Conservation (phyloP, 2,797 vertebrate genomes). For the Falco novaeseelandiae region DNA sequence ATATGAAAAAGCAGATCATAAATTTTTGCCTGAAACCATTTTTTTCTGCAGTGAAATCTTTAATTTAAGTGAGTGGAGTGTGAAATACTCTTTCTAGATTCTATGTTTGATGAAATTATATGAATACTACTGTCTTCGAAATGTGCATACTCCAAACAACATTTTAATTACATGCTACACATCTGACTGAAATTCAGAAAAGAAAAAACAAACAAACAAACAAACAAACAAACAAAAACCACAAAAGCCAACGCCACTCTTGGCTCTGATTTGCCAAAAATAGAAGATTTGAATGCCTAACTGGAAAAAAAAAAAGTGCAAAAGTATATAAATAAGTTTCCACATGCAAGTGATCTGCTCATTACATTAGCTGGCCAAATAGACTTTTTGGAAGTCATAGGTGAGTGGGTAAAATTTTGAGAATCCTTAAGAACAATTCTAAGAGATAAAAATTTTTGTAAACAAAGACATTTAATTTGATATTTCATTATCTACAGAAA, state of each 20-base stretch:
- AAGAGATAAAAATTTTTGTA: neutral
- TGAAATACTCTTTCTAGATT: slow-evolving; percentile 23
- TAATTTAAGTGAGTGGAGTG: slow-evolving; percentile 37
- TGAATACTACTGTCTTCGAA: neutral
- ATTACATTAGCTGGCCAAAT: neutral
- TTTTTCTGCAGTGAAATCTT: neutral
- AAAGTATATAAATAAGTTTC: neutral
- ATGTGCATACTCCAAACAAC: neutral
- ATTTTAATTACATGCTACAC: neutral
- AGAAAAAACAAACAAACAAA: neutral
- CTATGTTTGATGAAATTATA: neutral
- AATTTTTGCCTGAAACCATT: slow-evolving; percentile 31
- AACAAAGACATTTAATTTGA: neutral
- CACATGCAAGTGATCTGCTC: neutral
- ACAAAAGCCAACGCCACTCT: neutral
- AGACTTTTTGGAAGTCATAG: neutral
- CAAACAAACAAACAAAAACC: neutral
- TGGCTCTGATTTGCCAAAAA: neutral
- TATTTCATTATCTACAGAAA: neutral
- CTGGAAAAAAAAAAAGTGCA: neutral
- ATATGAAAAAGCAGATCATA: slow-evolving; percentile 34
- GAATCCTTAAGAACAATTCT: neutral
- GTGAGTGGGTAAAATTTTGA: neutral
- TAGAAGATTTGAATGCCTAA: neutral
- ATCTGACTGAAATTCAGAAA: neutral